Percentiles rank a stretch among this genome's conserved stretches.
Evolutionary conservation across 2,888 invertebrate genomes (phyloP).

Genomic region (Harpalus rubripes): DNA sequence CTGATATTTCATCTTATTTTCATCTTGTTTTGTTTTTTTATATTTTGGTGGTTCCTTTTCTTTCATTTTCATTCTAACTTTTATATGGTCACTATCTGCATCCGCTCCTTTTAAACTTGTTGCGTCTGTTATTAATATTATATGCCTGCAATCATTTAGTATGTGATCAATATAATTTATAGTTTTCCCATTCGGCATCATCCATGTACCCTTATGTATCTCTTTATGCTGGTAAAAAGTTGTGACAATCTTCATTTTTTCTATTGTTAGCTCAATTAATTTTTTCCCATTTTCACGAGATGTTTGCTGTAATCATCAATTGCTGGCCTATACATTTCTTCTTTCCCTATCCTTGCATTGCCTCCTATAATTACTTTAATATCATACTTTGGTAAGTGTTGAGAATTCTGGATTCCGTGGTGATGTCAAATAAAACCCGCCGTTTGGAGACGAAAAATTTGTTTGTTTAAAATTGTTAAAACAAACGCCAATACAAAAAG

Average conservation of each 20-base stretch:
- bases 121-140: conserved; percentile 18
- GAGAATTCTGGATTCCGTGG: too few species aligned
- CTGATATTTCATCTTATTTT: too few species aligned
- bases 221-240: conserved; percentile 64
- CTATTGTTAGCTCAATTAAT: conserved; percentile 65
- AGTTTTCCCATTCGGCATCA: conserved; percentile 25
- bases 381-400: conserved; percentile 33
- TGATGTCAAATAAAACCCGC: too few species aligned
- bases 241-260: conserved; percentile 52
- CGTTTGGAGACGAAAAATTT: too few species aligned
- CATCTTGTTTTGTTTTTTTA: too few species aligned
- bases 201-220: too few species aligned
- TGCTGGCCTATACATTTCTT: conserved; percentile 56
- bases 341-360: conserved; percentile 63
- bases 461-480: too few species aligned
- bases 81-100: too few species aligned
- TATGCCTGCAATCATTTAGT: conserved; percentile 22
- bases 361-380: conserved; percentile 1
- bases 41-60: too few species aligned
- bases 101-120: conserved; percentile 49
- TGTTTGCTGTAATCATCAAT: conserved; percentile 61
- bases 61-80: too few species aligned
- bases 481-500: too few species aligned
- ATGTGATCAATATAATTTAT: conserved; percentile 61
- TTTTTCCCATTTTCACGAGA: conserved; percentile 59